Evolutionary conservation across 2,888 invertebrate genomes (phyloP), one percentile per base, ranked within the genome.

Genomic region (Xylota sylvarum): DNA sequence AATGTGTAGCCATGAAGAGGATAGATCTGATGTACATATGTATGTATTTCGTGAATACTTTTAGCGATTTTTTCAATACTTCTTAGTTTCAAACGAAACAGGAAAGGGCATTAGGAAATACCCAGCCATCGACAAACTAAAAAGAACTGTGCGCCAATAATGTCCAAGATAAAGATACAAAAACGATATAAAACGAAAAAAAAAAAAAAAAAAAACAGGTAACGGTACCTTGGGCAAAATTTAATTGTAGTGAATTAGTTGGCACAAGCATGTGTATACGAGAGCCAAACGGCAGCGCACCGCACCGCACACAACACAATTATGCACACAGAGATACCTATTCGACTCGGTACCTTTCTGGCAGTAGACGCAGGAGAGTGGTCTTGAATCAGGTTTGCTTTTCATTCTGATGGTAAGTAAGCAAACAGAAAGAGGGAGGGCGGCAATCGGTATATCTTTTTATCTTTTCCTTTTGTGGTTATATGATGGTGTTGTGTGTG

Each of bases 201-300:
- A 23, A 10, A n/a, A n/a, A n/a, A 46, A 17, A 70, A 64, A 62
- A 52, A 14, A 55, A 79, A 79, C 78, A 52, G 72, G 79, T 79
- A 80, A 80, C 80, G 80, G 80, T 80, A 73, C 73, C 65, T 73
- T 80, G 80, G 73, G 73, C 73, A 80, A 73, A 80, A 67, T 73
- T 73, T 73, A 73, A 73, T 80, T 73, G 80, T 50, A 65, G 73
- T 58, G 80, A 73, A 80, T 80, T 80, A 73, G 73, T 65, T 73
- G 58, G 67, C 65, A 58, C 56, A 67, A 58, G 65, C 80, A 65
- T 80, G 58, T 73, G 73, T 30, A 73, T 37, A 50, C 1, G 43
- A 64, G 52, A 56, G 50, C 27, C 70, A 56, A 72, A 65, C 72
- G 56, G 72, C 72, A 79, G 64, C 70, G 17, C 48, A 32, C 30